phyloP scores from a whole-genome alignment of 2,797 vertebrate species.

The Tapirus indicus region DNA sequence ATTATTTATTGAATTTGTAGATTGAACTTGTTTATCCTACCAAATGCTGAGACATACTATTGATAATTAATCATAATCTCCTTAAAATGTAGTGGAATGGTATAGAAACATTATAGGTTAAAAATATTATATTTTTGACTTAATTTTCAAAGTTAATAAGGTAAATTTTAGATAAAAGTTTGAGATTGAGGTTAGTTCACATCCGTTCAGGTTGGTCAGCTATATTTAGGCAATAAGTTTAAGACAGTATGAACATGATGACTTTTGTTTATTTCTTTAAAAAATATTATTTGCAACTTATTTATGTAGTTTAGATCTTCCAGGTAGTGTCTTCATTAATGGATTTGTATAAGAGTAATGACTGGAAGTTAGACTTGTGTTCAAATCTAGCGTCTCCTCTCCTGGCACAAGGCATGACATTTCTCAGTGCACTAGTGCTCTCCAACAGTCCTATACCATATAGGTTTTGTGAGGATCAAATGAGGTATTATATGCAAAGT shows the following conservation, averaged over 20 bases:
- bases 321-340: neutral
- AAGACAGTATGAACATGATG: neutral
- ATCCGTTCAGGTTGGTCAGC: neutral
- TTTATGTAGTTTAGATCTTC: neutral
- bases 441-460: neutral
- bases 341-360: neutral
- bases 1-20: slow-evolving; percentile 65
- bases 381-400: neutral
- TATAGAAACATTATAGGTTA: neutral
- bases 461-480: neutral
- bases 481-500: neutral
- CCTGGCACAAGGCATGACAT: rapidly evolving
- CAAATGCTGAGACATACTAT: neutral
- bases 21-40: slow-evolving; percentile 35
- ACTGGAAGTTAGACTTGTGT: neutral
- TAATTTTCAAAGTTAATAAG: neutral
- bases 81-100: neutral
- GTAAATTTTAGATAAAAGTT: neutral
- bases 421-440: neutral
- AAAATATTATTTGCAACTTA: neutral
- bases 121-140: neutral
- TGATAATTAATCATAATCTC: neutral
- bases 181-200: neutral
- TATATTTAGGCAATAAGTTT: neutral
- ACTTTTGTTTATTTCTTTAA: neutral